A percentile compares a stretch with the other conserved stretches of the same genome.
phyloP scores from a whole-genome alignment of 2,797 vertebrate species.

The Myotis findleyi region DNA sequence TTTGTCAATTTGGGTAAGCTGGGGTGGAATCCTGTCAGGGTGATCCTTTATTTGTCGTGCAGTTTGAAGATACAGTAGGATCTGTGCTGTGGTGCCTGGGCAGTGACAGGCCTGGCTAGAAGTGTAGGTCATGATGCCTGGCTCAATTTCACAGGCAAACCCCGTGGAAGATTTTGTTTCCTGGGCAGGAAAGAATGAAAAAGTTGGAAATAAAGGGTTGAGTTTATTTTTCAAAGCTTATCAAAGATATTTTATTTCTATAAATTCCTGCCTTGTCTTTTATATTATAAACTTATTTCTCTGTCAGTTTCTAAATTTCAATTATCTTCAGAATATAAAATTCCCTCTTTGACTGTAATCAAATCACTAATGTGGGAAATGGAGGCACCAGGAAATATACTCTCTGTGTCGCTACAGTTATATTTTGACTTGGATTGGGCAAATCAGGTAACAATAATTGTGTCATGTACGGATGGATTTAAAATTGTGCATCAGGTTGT shows the following conservation, averaged over 20 bases:
- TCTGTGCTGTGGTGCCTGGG: slow-evolving; percentile 39
- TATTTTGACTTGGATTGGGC: slow-evolving; percentile 67
- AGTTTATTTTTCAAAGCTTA: background rate
- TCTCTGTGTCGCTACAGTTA: slow-evolving; percentile 20
- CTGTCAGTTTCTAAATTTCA: slow-evolving; percentile 66
- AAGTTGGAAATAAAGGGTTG: background rate
- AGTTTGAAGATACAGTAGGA: slow-evolving; percentile 48
- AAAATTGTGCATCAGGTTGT: slow-evolving; percentile 69
- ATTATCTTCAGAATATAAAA: slow-evolving; percentile 4
- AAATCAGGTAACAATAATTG: slow-evolving; percentile 62
- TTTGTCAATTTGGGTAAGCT: slow-evolving; percentile 71
- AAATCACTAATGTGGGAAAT: slow-evolving; percentile 6
- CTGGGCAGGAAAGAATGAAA: background rate
- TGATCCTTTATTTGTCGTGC: slow-evolving; percentile 64
- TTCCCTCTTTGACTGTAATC: slow-evolving; percentile 37
- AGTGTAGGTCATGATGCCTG: background rate
- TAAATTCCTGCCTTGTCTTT: background rate
- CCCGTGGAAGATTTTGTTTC: background rate
- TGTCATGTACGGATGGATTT: slow-evolving; percentile 60
- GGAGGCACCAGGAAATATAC: slow-evolving; percentile 9
- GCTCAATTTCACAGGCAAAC: slow-evolving; percentile 47
- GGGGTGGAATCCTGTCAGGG: slow-evolving; percentile 59
- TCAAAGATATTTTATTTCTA: slow-evolving; percentile 40
- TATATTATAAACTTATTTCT: background rate
- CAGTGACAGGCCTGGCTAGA: background rate